These are phyloP conservation scores for Hylaeus volcanicus DNA, from an alignment of 1,140 invertebrate genomes.

Conservation along the genomic window DNA sequence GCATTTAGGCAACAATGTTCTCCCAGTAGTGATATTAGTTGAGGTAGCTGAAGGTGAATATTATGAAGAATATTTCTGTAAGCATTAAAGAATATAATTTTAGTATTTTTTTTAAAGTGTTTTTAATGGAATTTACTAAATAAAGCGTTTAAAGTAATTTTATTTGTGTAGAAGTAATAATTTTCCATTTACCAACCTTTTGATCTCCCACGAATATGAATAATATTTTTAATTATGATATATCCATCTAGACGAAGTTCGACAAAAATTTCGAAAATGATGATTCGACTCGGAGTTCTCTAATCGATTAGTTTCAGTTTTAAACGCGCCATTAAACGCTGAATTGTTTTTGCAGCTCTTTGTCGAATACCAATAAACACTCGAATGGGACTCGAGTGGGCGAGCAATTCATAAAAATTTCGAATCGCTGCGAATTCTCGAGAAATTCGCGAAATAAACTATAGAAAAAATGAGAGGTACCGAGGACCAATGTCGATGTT, in stretches of 20 bases:
- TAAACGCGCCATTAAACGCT: not conserved
- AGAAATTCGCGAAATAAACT: not conserved
- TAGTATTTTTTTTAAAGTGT: no score
- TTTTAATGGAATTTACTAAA: no score
- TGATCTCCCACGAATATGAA: no score
- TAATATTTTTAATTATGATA: no score
- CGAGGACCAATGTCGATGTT: conserved; percentile 6
- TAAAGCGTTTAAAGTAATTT: no score
- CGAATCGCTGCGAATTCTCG: not conserved
- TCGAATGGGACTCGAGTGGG: conserved; percentile 9
- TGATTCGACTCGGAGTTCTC: not conserved
- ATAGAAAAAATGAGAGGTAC: not conserved
- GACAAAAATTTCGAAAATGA: not conserved
- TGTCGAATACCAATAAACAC: conserved; percentile 23
- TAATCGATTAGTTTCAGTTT: conserved; percentile 14
- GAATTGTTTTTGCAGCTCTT: not conserved
- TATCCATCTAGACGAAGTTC: not conserved
- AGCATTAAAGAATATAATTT: no score
- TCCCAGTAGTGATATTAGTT: no score
- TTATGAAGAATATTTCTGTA: no score
- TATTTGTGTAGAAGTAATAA: no score
- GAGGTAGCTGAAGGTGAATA: no score
- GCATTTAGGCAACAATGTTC: no score
- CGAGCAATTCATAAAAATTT: conserved; percentile 15
- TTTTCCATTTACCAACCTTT: no score